A percentile compares a stretch with the other conserved stretches of the same genome.
Conservation (phyloP, 2,888 invertebrate species). For the Hypselothyrea guttata region DNA sequence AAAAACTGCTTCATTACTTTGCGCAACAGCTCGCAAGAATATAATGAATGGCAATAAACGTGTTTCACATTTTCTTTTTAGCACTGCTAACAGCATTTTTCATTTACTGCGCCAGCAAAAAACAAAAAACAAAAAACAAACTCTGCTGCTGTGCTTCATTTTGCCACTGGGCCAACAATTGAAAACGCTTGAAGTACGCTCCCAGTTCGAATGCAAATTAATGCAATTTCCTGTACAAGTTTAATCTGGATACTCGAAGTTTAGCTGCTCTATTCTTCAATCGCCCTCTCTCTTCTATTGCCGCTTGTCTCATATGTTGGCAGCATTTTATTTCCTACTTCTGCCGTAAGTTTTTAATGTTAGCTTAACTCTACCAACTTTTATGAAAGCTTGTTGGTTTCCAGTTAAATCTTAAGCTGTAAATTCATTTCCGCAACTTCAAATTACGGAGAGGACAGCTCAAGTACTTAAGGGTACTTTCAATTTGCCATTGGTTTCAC, state of each 20-base stretch:
- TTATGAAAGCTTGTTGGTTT: background rate
- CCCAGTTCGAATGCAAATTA: too few species aligned
- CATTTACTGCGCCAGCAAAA: constrained; percentile 24
- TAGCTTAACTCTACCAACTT: constrained; percentile 41
- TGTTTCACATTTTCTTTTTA: constrained; percentile 70
- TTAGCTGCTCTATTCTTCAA: too few species aligned
- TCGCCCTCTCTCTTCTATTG: too few species aligned
- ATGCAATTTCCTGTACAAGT: too few species aligned
- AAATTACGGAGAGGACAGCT: constrained; percentile 11
- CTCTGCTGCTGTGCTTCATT: too few species aligned
- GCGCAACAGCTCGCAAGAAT: constrained; percentile 78
- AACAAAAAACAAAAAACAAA: too few species aligned
- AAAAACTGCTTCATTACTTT: constrained; percentile 76
- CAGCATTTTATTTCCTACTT: background rate
- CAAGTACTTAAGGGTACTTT: constrained; percentile 12
- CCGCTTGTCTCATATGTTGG: too few species aligned
- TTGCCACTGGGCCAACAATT: too few species aligned
- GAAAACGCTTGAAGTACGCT: too few species aligned
- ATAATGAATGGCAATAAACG: constrained; percentile 77
- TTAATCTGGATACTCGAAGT: too few species aligned
- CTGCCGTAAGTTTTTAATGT: too few species aligned
- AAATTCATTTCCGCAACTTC: constrained; percentile 34
- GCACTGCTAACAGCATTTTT: constrained; percentile 43
- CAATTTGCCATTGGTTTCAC: constrained; percentile 9
- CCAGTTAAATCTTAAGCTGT: constrained; percentile 14